Conservation (phyloP, 2,888 invertebrate genomes). For the Lepidochitona cinerea region DNA sequence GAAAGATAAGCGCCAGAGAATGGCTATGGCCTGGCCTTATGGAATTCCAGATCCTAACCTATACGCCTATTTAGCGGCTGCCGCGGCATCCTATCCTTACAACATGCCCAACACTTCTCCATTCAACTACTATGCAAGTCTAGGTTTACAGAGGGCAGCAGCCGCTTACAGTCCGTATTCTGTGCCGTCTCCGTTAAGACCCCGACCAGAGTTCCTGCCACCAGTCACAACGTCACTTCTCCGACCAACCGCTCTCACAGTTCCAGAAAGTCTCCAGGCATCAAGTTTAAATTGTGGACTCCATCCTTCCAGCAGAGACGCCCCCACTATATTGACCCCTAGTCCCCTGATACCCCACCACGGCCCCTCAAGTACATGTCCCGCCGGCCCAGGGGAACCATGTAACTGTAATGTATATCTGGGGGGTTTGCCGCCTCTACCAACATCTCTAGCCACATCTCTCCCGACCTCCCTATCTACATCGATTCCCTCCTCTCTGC, state of each 20-base stretch:
- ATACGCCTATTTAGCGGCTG: constrained; percentile 88
- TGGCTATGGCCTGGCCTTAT: constrained; percentile 96
- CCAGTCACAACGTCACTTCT: constrained; percentile 42
- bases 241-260: constrained; percentile 28
- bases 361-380: not conserved
- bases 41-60: constrained; percentile 86
- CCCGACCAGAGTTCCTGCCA: constrained; percentile 42
- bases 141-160: constrained; percentile 42
- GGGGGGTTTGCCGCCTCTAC: constrained; percentile 27
- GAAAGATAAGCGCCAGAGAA: constrained; percentile 97
- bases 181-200: constrained; percentile 40
- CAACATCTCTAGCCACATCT: constrained; percentile 25
- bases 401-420: constrained; percentile 27
- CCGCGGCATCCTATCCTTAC: constrained; percentile 76
- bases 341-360: not conserved
- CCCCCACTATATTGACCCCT: not conserved
- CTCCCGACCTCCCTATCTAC: constrained; percentile 24
- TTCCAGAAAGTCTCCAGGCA: constrained; percentile 21
- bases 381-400: constrained; percentile 1
- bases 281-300: constrained; percentile 14
- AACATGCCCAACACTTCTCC: constrained; percentile 40
- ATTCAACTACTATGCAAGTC: constrained; percentile 53
- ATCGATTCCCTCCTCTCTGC: constrained; percentile 22
- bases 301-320: not conserved
- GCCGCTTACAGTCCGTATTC: constrained; percentile 36